A percentile compares a stretch with the other conserved stretches of the same genome.
These are phyloP conservation scores for Brotogeris chrysoptera DNA, from an alignment of 2,797 vertebrate genomes.

Conservation along the genomic window DNA sequence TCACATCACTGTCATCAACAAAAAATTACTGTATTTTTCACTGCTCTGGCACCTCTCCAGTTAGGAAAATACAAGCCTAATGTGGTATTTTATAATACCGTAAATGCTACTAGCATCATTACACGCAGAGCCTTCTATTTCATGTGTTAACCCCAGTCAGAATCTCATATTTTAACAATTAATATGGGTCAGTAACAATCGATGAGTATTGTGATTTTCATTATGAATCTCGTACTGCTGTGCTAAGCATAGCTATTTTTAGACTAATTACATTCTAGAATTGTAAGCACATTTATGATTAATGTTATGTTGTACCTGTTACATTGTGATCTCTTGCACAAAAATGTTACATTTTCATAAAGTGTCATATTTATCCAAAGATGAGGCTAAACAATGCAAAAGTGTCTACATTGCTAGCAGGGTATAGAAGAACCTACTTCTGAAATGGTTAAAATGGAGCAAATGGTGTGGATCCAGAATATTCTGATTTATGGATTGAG, in stretches of 20 bases:
- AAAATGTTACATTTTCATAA: background rate
- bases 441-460: background rate
- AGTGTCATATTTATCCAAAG: background rate
- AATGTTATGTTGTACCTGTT: background rate
- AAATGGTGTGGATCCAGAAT: background rate
- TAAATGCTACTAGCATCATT: background rate
- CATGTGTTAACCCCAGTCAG: conserved; percentile 2
- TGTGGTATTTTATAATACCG: background rate
- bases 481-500: background rate
- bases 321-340: background rate
- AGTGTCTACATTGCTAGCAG: background rate
- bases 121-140: background rate
- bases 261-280: background rate
- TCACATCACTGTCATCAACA: background rate
- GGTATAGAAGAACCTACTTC: background rate
- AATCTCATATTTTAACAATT: conserved; percentile 26
- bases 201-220: background rate
- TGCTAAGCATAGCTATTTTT: background rate
- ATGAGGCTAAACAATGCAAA: background rate
- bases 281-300: background rate
- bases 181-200: background rate
- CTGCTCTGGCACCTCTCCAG: background rate
- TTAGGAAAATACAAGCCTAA: conserved; percentile 7
- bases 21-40: conserved; percentile 17
- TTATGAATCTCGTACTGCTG: background rate